phyloP scores from a whole-genome alignment of 92 coral and sea anemone genomes.

The Palythoa grandiflora region DNA sequence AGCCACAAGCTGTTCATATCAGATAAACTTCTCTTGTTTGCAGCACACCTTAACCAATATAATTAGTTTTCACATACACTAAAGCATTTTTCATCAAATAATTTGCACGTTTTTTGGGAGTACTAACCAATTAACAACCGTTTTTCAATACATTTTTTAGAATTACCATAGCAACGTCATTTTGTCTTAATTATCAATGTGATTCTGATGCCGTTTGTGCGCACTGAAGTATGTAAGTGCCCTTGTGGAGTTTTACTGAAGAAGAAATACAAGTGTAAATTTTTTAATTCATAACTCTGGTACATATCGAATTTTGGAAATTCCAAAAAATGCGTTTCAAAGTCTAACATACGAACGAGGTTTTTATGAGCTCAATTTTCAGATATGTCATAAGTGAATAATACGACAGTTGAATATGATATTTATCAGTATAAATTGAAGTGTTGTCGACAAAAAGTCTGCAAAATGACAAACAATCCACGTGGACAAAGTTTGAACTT shows the following conservation, averaged over 20 bases:
- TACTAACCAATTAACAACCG: slow-evolving; percentile 5
- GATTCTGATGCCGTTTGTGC: neutral
- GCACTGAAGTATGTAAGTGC: neutral
- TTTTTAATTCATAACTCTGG: neutral
- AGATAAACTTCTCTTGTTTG: neutral
- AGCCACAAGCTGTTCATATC: neutral
- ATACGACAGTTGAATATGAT: neutral
- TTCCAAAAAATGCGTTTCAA: neutral
- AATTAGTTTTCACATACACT: neutral
- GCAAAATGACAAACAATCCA: slow-evolving; percentile 9
- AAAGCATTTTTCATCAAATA: slow-evolving; percentile 26
- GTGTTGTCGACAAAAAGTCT: slow-evolving; percentile 1
- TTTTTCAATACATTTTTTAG: neutral
- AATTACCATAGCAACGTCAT: slow-evolving; percentile 37
- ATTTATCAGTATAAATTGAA: neutral
- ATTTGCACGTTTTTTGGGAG: slow-evolving; percentile 13
- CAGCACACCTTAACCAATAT: neutral
- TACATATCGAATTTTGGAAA: neutral
- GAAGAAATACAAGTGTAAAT: neutral
- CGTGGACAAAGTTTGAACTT: slow-evolving; percentile 11
- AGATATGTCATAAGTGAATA: neutral
- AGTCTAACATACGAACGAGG: neutral
- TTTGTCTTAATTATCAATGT: slow-evolving; percentile 3
- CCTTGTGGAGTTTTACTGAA: neutral
- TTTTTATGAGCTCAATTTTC: neutral